These are phyloP conservation scores for Myotis pilosus DNA, from an alignment of 2,797 vertebrate species.

Conservation along the genomic window DNA sequence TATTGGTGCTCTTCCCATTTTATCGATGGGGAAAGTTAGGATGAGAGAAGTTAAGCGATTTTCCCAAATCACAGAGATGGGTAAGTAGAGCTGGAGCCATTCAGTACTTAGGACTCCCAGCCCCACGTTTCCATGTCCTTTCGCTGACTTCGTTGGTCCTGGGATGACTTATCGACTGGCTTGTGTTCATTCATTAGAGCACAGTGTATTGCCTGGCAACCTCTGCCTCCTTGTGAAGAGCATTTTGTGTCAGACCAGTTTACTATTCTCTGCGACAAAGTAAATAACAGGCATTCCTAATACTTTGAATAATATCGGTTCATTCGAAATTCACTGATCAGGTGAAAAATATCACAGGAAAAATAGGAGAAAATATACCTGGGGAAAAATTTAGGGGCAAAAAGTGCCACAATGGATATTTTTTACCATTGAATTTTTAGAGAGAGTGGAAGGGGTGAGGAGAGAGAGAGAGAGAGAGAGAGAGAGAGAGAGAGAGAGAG, in stretches of 20 bases:
- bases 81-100: background rate
- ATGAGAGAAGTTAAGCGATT: background rate
- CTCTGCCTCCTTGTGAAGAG: background rate
- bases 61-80: background rate
- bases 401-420: background rate
- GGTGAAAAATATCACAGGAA: background rate
- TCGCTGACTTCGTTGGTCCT: rapidly evolving
- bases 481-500: too few species aligned
- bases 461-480: too few species aligned
- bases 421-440: too few species aligned
- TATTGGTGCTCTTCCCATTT: background rate
- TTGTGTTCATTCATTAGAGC: background rate
- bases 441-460: too few species aligned
- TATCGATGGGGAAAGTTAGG: background rate
- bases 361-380: background rate
- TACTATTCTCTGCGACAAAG: background rate
- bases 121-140: background rate
- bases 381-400: background rate
- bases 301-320: background rate
- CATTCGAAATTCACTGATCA: background rate
- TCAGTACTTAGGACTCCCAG: background rate
- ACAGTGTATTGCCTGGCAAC: too few species aligned
- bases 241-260: background rate
- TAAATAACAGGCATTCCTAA: background rate
- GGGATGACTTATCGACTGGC: background rate